Conservation (phyloP, 2,113 vertebrate genomes). For the Dascyllus trimaculatus region DNA sequence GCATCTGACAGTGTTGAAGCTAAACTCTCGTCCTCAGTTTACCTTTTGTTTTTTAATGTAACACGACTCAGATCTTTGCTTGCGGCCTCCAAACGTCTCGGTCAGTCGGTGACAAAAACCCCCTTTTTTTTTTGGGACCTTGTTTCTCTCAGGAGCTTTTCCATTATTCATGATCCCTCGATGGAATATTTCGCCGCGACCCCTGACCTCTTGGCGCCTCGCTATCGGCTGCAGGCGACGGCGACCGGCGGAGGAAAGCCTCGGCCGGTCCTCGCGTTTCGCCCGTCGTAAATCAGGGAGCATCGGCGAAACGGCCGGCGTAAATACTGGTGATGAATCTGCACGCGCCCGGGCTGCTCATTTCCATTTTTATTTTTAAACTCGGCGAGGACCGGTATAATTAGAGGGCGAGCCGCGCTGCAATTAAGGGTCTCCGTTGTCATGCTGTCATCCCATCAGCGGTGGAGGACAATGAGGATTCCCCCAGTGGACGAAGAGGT, state of each 20-base stretch:
- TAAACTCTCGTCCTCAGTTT: no score
- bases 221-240: neutral
- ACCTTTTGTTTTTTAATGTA: no score
- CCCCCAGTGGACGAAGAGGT: conserved; percentile 41
- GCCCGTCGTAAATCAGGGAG: neutral
- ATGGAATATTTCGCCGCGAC: conserved; percentile 18
- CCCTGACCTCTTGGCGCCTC: conserved; percentile 15
- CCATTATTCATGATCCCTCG: conserved; percentile 14
- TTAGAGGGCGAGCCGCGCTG: conserved; percentile 22
- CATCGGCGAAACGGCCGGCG: neutral
- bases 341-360: neutral
- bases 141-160: neutral
- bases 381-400: conserved; percentile 17
- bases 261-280: neutral
- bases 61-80: no score
- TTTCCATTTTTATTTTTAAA: conserved; percentile 33
- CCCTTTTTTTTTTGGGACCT: neutral
- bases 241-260: neutral
- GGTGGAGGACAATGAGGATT: conserved; percentile 25
- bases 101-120: neutral
- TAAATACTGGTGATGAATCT: conserved; percentile 41
- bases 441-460: conserved; percentile 58
- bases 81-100: neutral
- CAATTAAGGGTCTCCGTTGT: conserved; percentile 39
- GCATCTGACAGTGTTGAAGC: no score